Conservation (phyloP, 2,113 vertebrate genomes). For the Nibea coibor region DNA sequence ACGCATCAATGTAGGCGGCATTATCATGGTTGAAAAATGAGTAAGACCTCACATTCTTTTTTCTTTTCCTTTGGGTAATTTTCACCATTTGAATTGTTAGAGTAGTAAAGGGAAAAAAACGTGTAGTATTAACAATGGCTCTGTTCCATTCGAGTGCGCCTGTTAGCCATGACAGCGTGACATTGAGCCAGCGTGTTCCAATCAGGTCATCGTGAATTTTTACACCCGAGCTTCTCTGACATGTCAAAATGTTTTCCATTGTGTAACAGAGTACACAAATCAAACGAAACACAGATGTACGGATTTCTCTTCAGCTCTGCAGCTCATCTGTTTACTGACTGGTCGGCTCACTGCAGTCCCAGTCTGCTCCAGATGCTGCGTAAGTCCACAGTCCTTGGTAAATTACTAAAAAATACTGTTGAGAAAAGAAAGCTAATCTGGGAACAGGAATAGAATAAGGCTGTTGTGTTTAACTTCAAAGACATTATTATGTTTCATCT, state of each 20-base stretch:
- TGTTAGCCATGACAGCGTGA: background rate
- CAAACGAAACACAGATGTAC: background rate
- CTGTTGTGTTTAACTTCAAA: constrained; percentile 77
- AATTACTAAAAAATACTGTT: constrained; percentile 51
- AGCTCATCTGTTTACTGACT: background rate
- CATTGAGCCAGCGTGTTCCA: background rate
- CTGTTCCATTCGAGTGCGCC: background rate
- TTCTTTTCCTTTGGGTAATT: background rate
- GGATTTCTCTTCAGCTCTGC: background rate
- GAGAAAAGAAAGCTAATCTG: constrained; percentile 65
- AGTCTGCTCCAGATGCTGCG: constrained; percentile 13
- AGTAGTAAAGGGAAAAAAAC: background rate
- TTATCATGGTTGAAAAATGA: background rate
- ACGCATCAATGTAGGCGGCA: background rate
- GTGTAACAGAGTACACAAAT: background rate
- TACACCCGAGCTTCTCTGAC: constrained; percentile 9
- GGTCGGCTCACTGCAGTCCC: constrained; percentile 4
- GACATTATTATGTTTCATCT: constrained; percentile 70
- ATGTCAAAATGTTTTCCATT: background rate
- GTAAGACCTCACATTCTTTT: background rate
- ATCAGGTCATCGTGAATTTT: background rate
- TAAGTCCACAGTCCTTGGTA: constrained; percentile 32
- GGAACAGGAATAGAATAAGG: constrained; percentile 70
- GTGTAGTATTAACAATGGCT: background rate
- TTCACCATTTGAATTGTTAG: background rate